These are phyloP conservation scores for Nyleta sp. DNA, from an alignment of 2,888 invertebrate genomes.

Conservation along the genomic window DNA sequence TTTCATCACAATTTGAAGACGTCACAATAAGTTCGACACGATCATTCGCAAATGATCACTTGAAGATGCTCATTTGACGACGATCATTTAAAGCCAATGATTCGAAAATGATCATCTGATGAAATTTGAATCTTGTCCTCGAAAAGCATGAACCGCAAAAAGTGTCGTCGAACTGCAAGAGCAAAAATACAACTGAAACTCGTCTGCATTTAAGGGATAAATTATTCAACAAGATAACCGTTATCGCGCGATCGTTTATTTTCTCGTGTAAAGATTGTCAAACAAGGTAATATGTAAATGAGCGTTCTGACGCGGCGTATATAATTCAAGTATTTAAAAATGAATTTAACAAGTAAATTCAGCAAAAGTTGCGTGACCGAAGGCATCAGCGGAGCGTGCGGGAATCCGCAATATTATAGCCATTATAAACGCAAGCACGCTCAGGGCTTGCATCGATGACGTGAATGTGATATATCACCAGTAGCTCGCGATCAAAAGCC, in stretches of 20 bases:
- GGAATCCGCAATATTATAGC: constrained; percentile 70
- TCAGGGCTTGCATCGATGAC: constrained; percentile 80
- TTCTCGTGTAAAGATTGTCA: constrained; percentile 39
- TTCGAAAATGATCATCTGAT: too few relatives aligned
- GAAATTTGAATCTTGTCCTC: too few relatives aligned
- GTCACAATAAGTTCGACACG: too few relatives aligned
- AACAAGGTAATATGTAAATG: constrained; percentile 46
- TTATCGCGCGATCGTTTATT: constrained; percentile 36
- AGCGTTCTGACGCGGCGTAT: constrained; percentile 30
- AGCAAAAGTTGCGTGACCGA: constrained; percentile 64
- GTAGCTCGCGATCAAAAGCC: constrained; percentile 70
- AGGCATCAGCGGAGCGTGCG: constrained; percentile 46
- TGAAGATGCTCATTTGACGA: too few relatives aligned
- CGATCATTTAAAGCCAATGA: too few relatives aligned
- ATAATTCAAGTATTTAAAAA: constrained; percentile 50
- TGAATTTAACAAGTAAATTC: constrained; percentile 57
- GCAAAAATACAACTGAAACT: neutral
- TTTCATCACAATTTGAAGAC: too few relatives aligned
- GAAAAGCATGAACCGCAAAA: too few relatives aligned
- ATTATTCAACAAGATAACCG: constrained; percentile 39
- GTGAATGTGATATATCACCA: constrained; percentile 78
- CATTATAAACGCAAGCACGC: constrained; percentile 78
- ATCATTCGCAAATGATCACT: too few relatives aligned
- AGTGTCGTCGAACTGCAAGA: neutral
- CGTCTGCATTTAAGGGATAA: constrained; percentile 1